Evolutionary conservation across 2,113 vertebrate genomes (phyloP).

Genomic region (Dolichotis patagonum): DNA sequence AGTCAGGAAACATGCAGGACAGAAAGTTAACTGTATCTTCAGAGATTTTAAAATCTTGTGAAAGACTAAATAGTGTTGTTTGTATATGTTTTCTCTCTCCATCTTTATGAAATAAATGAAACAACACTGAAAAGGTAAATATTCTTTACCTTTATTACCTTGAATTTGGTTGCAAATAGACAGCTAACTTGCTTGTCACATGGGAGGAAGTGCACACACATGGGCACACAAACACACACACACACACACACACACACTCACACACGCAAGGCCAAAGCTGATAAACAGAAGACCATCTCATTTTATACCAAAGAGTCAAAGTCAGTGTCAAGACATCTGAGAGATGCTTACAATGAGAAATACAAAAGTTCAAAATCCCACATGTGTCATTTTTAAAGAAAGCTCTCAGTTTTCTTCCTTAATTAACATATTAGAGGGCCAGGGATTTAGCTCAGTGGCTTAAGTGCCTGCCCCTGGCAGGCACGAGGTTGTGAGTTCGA

Average conservation of each 20-base stretch:
- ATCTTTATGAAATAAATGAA: neutral
- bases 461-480: too few species aligned
- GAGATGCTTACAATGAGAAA: neutral
- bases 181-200: neutral
- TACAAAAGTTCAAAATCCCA: neutral
- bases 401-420: neutral
- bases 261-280: neutral
- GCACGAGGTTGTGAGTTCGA: too few species aligned
- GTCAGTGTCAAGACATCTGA: neutral
- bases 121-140: neutral
- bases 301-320: neutral
- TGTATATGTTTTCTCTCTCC: neutral
- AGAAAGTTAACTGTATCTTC: neutral
- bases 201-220: neutral
- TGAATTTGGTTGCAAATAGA: conserved; percentile 27
- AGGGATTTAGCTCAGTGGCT: too few species aligned
- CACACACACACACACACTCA: neutral
- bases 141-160: neutral
- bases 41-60: neutral
- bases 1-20: neutral
- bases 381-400: neutral
- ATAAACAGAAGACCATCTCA: neutral
- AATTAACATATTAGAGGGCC: conserved; percentile 50
- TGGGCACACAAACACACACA: neutral
- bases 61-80: neutral